Percentiles rank a stretch among this genome's conserved stretches.
phyloP scores from a whole-genome alignment of 1,140 invertebrate genomes.

The Ditylenchus dipsaci region DNA sequence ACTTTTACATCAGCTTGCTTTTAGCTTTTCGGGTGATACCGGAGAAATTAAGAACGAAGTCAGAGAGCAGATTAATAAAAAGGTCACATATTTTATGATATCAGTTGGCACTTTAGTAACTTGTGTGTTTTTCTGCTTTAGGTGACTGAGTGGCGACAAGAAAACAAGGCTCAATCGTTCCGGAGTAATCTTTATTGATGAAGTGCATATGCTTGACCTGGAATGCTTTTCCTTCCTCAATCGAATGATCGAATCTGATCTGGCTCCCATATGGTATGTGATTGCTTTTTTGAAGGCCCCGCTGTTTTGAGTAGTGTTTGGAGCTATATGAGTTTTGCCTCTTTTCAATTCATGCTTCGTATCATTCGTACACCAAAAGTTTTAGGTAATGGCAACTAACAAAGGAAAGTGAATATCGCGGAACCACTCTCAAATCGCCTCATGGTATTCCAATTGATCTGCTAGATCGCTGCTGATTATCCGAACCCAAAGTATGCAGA shows the following conservation, averaged over 20 bases:
- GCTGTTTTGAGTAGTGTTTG: no score
- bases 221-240: conserved; percentile 98
- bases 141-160: conserved; percentile 92
- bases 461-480: conserved; percentile 86
- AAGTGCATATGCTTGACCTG: conserved; percentile 96
- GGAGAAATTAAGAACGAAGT: conserved; percentile 98
- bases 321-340: no score
- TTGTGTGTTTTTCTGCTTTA: conserved; percentile 14
- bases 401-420: conserved; percentile 82
- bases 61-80: conserved; percentile 94
- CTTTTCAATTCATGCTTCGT: no score
- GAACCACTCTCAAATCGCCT: conserved; percentile 84
- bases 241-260: conserved; percentile 88
- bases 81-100: no score
- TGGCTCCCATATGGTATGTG: conserved; percentile 90
- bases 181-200: conserved; percentile 69
- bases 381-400: conserved; percentile 88
- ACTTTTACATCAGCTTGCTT: conserved; percentile 71
- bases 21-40: conserved; percentile 94
- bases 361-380: no score
- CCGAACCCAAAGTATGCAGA: conserved; percentile 81
- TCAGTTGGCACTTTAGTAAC: neutral
- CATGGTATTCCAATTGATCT: conserved; percentile 95
- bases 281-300: no score
- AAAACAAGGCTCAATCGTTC: conserved; percentile 98